Percentiles rank a stretch among this genome's conserved stretches.
These are phyloP conservation scores for Diplolepis rosae DNA, from an alignment of 2,888 invertebrate species.

Conservation along the genomic window DNA sequence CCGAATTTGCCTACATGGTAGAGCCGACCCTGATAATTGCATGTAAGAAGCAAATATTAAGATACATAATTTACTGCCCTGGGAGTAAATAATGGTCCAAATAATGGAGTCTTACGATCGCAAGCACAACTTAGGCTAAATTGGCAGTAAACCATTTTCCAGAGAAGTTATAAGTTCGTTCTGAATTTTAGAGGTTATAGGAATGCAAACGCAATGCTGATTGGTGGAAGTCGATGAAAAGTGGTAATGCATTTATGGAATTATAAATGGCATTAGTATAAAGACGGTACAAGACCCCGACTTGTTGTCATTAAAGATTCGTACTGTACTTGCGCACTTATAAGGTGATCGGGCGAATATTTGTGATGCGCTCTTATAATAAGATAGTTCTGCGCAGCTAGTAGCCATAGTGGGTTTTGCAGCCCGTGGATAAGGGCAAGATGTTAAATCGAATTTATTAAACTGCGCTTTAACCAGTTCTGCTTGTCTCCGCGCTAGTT, in stretches of 20 bases:
- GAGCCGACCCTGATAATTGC: no score
- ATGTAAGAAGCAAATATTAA: no score
- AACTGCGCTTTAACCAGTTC: constrained; percentile 48
- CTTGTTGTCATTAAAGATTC: constrained; percentile 38
- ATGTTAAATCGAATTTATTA: constrained; percentile 50
- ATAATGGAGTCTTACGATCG: no score
- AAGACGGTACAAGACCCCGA: constrained; percentile 18
- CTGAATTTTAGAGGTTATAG: neutral
- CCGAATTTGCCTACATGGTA: no score
- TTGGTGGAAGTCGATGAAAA: constrained; percentile 1
- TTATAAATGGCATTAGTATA: constrained; percentile 16
- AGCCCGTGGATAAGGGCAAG: constrained; percentile 43
- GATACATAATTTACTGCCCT: no score
- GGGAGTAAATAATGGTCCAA: no score
- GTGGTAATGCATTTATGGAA: neutral
- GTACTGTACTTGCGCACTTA: constrained; percentile 30
- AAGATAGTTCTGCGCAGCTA: constrained; percentile 47
- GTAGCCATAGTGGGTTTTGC: constrained; percentile 33
- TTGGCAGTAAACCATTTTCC: neutral
- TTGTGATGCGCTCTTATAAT: constrained; percentile 53
- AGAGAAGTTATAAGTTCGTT: neutral
- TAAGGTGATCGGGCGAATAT: constrained; percentile 42
- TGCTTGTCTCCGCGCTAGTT: constrained; percentile 40
- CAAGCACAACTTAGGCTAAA: neutral
- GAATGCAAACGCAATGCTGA: constrained; percentile 2